Conservation (phyloP, 2,113 vertebrate species). For the Ctenodactylus gundi region DNA sequence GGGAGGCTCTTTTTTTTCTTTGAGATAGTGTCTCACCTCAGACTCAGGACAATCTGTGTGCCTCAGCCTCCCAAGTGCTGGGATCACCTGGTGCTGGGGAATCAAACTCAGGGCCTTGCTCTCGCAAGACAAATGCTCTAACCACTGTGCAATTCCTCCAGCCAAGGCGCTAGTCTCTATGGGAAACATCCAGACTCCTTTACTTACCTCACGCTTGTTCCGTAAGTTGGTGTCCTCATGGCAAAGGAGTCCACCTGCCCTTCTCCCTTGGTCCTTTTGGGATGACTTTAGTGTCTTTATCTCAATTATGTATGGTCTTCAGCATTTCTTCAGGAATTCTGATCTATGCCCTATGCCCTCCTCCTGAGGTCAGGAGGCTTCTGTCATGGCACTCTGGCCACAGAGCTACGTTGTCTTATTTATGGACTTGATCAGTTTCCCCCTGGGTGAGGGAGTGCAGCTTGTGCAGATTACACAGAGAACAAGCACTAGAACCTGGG, state of each 20-base stretch:
- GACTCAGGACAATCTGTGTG: too few species aligned
- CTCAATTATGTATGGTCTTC: not conserved
- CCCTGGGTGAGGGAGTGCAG: not conserved
- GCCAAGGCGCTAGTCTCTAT: not conserved
- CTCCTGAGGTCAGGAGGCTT: not conserved
- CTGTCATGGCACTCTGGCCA: not conserved
- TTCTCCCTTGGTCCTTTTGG: not conserved
- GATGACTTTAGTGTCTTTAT: not conserved
- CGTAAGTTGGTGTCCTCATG: not conserved
- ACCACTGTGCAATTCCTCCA: too few species aligned
- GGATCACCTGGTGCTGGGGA: too few species aligned
- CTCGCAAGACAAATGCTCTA: too few species aligned
- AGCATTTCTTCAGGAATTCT: not conserved
- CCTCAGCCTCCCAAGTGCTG: too few species aligned
- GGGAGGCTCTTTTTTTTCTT: too few species aligned
- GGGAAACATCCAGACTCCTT: not conserved
- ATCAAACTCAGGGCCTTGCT: too few species aligned
- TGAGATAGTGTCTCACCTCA: too few species aligned
- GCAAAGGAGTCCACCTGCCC: not conserved
- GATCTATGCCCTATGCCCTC: not conserved
- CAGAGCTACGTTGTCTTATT: not conserved
- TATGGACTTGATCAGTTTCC: not conserved
- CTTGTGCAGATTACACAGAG: not conserved
- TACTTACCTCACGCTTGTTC: not conserved
- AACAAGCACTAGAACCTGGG: not conserved